Evolutionary conservation across 2,888 invertebrate genomes (phyloP), one percentile per base, ranked within the genome.

Genomic region (Herminia tarsipennalis): DNA sequence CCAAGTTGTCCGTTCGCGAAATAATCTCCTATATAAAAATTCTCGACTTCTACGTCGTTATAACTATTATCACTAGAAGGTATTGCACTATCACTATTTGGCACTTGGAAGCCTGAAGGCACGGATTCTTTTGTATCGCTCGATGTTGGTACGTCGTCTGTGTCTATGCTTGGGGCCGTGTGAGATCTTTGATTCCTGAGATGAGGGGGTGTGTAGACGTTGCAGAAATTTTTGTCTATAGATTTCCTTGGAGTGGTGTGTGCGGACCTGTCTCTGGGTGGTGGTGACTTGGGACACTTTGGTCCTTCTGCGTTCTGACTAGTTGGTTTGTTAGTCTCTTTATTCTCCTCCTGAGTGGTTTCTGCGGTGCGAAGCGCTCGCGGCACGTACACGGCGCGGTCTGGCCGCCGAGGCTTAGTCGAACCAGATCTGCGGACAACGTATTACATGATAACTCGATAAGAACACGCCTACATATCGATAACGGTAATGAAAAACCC

Each of bases 331-430:
- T 59, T 39, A 29, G 74, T 66, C 14, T 74, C 64, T 48, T 77
- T 78, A 47, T 30, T 55, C 18, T 83, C 83, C 20, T 80, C 78
- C 3, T 61, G 33, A 3, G 59, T 38, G 22, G 53, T 69, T 30
- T 85, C 81, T n/a, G 84, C 74, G 16, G 78, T 69, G 47, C 94
- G 92, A 52, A 94, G 90, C 50, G 94, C 95, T 73, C 95, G 92
- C 49, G 96, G 96, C 51, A 96, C 94, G 89, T 96, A 96, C 36
- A 96, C 94, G 12, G 95, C 95, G 25, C 95, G 93, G 81, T 96
- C 96, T 33, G 96, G 96, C 59, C 96, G 93, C 45, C 94, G 93
- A 29, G 89, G 88, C 64, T 81, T 89, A 30, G 83, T 70, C 38
- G 89, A 79, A 39, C 83, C 84, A 58, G 87, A 79, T 75, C 88